Conservation (phyloP, 2,888 invertebrate species). For the Orchesella flavescens region DNA sequence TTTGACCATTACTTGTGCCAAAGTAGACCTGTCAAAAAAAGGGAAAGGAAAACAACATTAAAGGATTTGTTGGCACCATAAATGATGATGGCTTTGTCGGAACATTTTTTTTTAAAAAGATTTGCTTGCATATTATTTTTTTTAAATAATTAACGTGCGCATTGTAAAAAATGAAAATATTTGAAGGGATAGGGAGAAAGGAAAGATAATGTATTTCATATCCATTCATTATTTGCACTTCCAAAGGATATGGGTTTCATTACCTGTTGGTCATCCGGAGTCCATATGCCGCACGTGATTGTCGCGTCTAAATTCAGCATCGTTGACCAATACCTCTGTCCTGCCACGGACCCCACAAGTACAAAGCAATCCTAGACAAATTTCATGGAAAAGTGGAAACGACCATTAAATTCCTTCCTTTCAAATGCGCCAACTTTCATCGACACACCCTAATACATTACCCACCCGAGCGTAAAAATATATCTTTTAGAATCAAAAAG, state of each 20-base stretch:
- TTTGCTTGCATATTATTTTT: too few species aligned
- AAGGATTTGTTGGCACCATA: conserved; percentile 3
- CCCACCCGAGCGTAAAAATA: too few species aligned
- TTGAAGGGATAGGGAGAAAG: neutral
- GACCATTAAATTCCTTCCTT: too few species aligned
- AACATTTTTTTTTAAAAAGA: conserved; percentile 13
- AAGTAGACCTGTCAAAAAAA: conserved; percentile 84
- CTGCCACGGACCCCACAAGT: conserved; percentile 96
- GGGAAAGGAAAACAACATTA: neutral
- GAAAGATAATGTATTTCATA: neutral
- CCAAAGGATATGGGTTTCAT: neutral
- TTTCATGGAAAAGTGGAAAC: conserved; percentile 60
- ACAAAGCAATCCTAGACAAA: conserved; percentile 92
- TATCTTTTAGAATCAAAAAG: too few species aligned
- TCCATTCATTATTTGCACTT: neutral
- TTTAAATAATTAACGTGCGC: too few species aligned
- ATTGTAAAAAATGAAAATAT: neutral
- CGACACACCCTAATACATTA: too few species aligned
- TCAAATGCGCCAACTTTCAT: too few species aligned
- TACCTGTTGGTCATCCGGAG: conserved; percentile 78
- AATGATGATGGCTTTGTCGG: conserved; percentile 2
- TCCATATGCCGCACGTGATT: conserved; percentile 98
- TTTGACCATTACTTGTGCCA: conserved; percentile 94
- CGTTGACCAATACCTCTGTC: conserved; percentile 98
- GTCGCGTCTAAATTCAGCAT: conserved; percentile 95